Conservation (phyloP, 1,140 invertebrate species). For the Goniozus legneri region DNA sequence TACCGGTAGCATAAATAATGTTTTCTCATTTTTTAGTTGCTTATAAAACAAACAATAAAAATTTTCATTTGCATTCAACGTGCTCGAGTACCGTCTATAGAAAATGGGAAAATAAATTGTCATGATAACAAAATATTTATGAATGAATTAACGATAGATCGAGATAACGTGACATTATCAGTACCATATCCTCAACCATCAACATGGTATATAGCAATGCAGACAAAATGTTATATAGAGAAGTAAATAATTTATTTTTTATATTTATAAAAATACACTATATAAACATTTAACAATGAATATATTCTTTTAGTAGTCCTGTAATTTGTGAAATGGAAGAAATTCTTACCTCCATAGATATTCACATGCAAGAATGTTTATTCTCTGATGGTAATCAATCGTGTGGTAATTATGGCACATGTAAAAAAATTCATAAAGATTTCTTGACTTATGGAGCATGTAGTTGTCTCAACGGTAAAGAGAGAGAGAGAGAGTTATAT, state of each 20-base stretch:
- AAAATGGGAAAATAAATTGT: constrained; percentile 40
- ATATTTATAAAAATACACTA: constrained; percentile 8
- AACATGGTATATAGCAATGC: constrained; percentile 54
- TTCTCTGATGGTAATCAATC: constrained; percentile 45
- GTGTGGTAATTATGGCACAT: constrained; percentile 54
- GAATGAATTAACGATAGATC: constrained; percentile 39
- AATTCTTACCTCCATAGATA: constrained; percentile 55
- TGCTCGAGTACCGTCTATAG: constrained; percentile 38
- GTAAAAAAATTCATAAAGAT: constrained; percentile 55
- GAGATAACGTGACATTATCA: constrained; percentile 37
- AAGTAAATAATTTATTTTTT: constrained; percentile 27
- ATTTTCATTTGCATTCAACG: constrained; percentile 47
- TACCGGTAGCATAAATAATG: background rate
- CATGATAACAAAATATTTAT: constrained; percentile 36
- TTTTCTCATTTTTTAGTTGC: constrained; percentile 32
- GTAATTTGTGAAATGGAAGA: constrained; percentile 47
- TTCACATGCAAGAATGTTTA: constrained; percentile 54
- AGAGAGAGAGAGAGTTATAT: too few relatives aligned
- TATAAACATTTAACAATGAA: constrained; percentile 4
- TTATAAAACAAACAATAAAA: constrained; percentile 39
- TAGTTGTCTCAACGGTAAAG: constrained; percentile 54
- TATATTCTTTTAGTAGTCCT: constrained; percentile 21
- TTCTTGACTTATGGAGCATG: constrained; percentile 55
- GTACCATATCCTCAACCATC: constrained; percentile 58
- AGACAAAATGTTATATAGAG: constrained; percentile 43